Evolutionary conservation across 2,797 vertebrate species (phyloP), one percentile per base, ranked within the genome.

Genomic region (Sphaeramia orbicularis): DNA sequence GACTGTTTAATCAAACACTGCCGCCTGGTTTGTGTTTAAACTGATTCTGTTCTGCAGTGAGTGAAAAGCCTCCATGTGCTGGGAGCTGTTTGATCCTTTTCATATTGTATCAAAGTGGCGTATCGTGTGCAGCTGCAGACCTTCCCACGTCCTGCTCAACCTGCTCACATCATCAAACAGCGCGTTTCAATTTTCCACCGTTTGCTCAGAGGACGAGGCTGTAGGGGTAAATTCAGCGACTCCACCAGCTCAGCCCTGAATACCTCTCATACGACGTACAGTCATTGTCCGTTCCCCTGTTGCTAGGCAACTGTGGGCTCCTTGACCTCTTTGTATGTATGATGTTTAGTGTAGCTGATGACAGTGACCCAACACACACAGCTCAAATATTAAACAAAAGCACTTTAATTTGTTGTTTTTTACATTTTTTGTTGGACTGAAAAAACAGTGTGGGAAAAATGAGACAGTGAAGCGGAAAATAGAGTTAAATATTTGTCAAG

Each of bases 251-350:
- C 45, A 35, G 30, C 36, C 14, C 37, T 5, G 14, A 30, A 64
- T 27, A 40, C 24, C 30, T 57, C 16, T 7, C 3, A 10, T 47
- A 36, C 57, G 36, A 76, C 27, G 15, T 55, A 55, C 43, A 63
- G 19, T 67, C 65, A 64, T 76, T 72, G 48, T 71, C 59, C n/a
- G n/a, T n/a, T n/a, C 56, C 48, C 57, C 15, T 71, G 83, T 89
- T 90, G 73, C 90, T 50, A 58, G 74, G 90, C 75, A 90, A 90
- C 85, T 4, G 7, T 3, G 5, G 51, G 38, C 59, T 74, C 72
- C 47, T 30, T 60, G 68, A 74, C 66, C 81, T 74, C 56, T 48
- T 57, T 71, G 30, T 43, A 50, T 71, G 30, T 43, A 50, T 64
- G 30, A 19, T 69, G 44, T 62, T 57, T 44, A 44, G 64, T 48